Percentiles rank a stretch among this genome's conserved stretches.
phyloP scores from a whole-genome alignment of 2,797 vertebrate genomes.

The Spondyliosoma cantharus region DNA sequence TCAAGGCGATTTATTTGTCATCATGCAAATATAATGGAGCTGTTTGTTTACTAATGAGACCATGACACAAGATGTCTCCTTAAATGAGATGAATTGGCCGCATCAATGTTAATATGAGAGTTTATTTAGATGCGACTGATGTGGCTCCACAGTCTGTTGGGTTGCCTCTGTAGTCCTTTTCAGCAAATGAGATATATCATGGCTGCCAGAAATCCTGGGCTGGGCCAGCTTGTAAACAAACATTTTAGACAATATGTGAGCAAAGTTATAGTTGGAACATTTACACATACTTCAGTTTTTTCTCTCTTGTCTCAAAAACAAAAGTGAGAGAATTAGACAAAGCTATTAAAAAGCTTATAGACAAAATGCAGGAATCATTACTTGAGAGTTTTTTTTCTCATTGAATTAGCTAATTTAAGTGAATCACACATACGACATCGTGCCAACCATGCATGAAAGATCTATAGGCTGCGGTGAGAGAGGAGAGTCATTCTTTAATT shows the following conservation, averaged over 20 bases:
- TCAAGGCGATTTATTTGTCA: not conserved
- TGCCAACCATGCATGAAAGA: not conserved
- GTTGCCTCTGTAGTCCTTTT: not conserved
- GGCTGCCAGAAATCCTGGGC: too few species aligned
- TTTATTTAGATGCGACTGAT: not conserved
- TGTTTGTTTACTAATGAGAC: not conserved
- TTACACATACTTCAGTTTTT: not conserved
- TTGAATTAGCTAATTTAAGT: not conserved
- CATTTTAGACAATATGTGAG: not conserved
- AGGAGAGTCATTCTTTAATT: conserved; percentile 29
- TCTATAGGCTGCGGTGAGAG: not conserved
- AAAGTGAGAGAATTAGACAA: not conserved
- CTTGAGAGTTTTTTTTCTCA: not conserved
- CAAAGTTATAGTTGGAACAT: not conserved
- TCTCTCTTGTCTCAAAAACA: not conserved
- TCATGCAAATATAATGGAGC: too few species aligned
- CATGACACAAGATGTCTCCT: not conserved
- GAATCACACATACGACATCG: not conserved
- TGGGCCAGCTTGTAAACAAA: not conserved
- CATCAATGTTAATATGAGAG: not conserved
- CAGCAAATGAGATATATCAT: too few species aligned
- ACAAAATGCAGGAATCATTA: not conserved
- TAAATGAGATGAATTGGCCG: not conserved
- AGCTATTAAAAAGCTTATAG: not conserved
- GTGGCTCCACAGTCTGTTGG: not conserved